phyloP scores from a whole-genome alignment of 2,113 vertebrate genomes.

The Cairina moschata region DNA sequence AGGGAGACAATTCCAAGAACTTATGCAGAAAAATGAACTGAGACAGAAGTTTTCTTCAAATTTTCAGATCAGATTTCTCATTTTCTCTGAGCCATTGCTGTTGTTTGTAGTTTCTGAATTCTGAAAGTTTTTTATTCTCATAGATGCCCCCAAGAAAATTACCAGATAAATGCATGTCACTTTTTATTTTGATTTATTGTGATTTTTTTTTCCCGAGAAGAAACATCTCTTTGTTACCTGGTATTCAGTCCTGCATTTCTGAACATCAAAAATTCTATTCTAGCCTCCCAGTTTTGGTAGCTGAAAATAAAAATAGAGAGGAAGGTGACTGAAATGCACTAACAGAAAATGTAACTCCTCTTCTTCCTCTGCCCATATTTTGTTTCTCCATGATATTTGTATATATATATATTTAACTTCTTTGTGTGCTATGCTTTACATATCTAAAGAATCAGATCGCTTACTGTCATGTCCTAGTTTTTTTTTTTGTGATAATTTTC shows the following conservation, averaged over 20 bases:
- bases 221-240: neutral
- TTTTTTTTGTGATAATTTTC: neutral
- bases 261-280: neutral
- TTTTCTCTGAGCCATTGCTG: neutral
- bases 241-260: neutral
- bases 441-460: neutral
- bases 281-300: neutral
- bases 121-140: neutral
- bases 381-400: neutral
- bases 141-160: neutral
- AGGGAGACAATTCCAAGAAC: neutral
- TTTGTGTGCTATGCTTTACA: neutral
- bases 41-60: neutral
- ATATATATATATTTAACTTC: neutral
- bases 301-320: neutral
- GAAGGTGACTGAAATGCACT: neutral
- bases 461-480: fast-evolving
- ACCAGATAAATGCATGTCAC: neutral
- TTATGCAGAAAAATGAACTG: neutral
- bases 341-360: neutral
- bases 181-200: slow-evolving; percentile 9
- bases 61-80: neutral
- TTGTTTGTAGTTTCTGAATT: neutral
- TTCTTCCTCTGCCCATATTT: neutral
- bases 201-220: neutral